Base-by-base conservation (phyloP, 2,888 invertebrate genomes). In the Megamerina dolium region DNA sequence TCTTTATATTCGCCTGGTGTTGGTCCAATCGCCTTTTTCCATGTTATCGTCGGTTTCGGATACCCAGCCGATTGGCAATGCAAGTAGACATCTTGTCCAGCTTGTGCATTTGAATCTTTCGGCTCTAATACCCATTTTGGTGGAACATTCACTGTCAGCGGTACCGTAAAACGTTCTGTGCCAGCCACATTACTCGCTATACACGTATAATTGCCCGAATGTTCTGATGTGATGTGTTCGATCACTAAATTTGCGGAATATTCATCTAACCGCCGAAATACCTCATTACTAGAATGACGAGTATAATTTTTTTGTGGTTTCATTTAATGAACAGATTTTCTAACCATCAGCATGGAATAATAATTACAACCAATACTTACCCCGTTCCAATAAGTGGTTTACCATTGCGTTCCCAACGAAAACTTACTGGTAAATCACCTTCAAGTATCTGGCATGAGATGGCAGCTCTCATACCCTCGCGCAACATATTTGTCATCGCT, bases 51-150 rank as follows among this genome's bases (percentile, higher is more conserved):
- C 4, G 93, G 93, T 48, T 84, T 84, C 1, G 94, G 94, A 70
- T 92, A 93, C 2, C 94, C 94, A 47, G 90, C 87, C 0, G 92
- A 91, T 70, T 87, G 87, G 66, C 94, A 94, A 64, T 90, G 85
- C 32, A 94, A 73, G 14, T 83, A 81, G 17, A 91, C 83, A 63
- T 88, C 87, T 64, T 89, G 86, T 2, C 86, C 87, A 1, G 87
- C 83, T 6, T 87, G 85, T 31, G 86, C 84, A 51, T 83, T 87
- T n/a, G 84, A 78, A 63, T 89, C 88, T 49, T 79, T 77, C 0
- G 90, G 91, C 63, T 92, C 91, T 56, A 88, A 75, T 14, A 90
- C 81, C 87, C 91, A 90, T 63, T 88, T 83, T 17, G 92, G 91
- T 32, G 93, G 92, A 51, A 92, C 87, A 71, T 88, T 87, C 13